Evolutionary conservation across 1,140 invertebrate genomes (phyloP).

Genomic region (Nomia melanderi): DNA sequence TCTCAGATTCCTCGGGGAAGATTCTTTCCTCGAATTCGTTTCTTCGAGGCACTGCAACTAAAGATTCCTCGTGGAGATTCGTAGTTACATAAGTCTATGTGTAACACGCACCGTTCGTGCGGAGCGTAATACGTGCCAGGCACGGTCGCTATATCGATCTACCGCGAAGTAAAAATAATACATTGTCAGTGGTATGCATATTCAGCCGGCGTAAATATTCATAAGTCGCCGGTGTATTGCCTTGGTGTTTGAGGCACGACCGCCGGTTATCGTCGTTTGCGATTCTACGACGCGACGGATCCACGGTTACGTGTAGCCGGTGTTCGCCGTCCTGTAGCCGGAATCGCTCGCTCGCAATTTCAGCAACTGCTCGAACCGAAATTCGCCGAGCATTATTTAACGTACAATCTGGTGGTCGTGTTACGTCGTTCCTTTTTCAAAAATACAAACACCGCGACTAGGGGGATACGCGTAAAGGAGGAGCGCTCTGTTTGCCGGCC

Average conservation of each 20-base stretch:
- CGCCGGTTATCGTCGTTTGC: constrained; percentile 30
- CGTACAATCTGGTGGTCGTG: neutral
- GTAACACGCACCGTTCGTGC: constrained; percentile 1
- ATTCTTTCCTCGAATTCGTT: no score
- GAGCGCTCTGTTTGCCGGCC: no score
- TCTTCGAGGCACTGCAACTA: no score
- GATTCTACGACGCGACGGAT: constrained; percentile 4
- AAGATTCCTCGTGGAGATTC: neutral
- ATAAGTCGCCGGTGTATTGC: constrained; percentile 72
- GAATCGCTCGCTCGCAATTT: neutral
- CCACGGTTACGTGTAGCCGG: neutral
- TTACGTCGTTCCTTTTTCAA: no score
- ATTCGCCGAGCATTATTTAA: neutral
- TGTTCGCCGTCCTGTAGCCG: neutral
- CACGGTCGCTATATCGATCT: constrained; percentile 71
- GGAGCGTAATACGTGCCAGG: constrained; percentile 35
- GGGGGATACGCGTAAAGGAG: no score
- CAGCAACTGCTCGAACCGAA: neutral
- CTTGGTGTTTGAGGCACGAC: constrained; percentile 61
- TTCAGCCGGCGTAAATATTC: constrained; percentile 78
- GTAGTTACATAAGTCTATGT: neutral
- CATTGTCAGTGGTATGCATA: constrained; percentile 77
- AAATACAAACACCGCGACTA: no score
- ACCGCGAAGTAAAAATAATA: constrained; percentile 76
- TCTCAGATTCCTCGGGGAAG: no score